Evolutionary conservation across 2,888 invertebrate species (phyloP).

Genomic region (Sycophila texana): DNA sequence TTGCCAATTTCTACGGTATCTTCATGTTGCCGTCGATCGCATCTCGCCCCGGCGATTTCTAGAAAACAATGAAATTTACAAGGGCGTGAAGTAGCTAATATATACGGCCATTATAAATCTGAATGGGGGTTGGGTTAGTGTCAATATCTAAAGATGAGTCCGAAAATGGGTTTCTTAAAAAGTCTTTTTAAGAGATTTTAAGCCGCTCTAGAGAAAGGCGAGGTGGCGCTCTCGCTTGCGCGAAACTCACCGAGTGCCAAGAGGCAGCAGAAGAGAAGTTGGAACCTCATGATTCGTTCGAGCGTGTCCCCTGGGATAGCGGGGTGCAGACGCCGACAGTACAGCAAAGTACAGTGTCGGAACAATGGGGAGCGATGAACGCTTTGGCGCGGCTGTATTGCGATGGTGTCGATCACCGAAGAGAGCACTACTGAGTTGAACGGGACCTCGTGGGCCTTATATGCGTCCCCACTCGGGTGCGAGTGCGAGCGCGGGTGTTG

Average conservation of each 20-base stretch:
- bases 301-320: background rate
- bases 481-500: conserved; percentile 26
- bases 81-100: no score
- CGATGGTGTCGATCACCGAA: conserved; percentile 69
- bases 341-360: background rate
- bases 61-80: no score
- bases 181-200: no score
- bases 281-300: conserved; percentile 34
- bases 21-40: no score
- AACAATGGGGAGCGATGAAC: background rate
- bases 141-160: no score
- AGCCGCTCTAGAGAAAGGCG: no score
- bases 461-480: conserved; percentile 67
- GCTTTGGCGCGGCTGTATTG: background rate
- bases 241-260: conserved; percentile 44
- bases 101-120: no score
- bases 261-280: conserved; percentile 44
- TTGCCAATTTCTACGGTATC: no score
- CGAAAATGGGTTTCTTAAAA: conserved; percentile 24
- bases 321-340: background rate
- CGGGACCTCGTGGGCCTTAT: conserved; percentile 72
- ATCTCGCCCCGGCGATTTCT: no score
- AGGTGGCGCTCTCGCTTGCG: background rate
- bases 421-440: conserved; percentile 64
- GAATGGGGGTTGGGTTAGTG: no score